These are phyloP conservation scores for Drosophila histrio DNA, from an alignment of 2,888 invertebrate genomes.

Conservation along the genomic window DNA sequence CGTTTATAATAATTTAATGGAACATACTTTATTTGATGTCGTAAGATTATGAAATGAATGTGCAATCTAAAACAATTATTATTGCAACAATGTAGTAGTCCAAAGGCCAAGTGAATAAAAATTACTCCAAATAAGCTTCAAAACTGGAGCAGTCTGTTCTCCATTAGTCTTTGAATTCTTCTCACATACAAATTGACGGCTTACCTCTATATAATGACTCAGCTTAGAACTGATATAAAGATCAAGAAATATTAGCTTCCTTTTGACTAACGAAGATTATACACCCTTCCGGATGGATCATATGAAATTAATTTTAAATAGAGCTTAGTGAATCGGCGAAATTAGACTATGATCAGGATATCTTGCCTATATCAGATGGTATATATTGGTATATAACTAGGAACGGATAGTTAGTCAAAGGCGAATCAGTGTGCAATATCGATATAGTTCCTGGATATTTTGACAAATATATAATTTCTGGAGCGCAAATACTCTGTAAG, in stretches of 20 bases:
- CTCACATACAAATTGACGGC: constrained; percentile 28
- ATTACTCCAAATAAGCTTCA: constrained; percentile 15
- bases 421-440: neutral
- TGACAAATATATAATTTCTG: neutral
- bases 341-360: neutral
- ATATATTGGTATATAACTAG: neutral
- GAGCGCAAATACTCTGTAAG: neutral
- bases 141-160: constrained; percentile 23
- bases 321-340: neutral
- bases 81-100: neutral
- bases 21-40: constrained; percentile 13
- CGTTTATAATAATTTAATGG: constrained; percentile 1
- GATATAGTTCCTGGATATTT: neutral
- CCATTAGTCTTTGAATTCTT: constrained; percentile 28
- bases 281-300: neutral
- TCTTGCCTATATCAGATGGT: neutral
- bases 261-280: neutral
- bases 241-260: neutral
- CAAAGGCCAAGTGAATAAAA: neutral
- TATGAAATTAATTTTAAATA: neutral
- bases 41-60: constrained; percentile 1
- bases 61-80: constrained; percentile 18
- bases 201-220: constrained; percentile 23
- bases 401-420: neutral
- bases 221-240: constrained; percentile 7